Percentiles rank a stretch among this genome's conserved stretches.
Evolutionary conservation across 2,888 invertebrate genomes (phyloP).

Genomic region (Luperina testacea): DNA sequence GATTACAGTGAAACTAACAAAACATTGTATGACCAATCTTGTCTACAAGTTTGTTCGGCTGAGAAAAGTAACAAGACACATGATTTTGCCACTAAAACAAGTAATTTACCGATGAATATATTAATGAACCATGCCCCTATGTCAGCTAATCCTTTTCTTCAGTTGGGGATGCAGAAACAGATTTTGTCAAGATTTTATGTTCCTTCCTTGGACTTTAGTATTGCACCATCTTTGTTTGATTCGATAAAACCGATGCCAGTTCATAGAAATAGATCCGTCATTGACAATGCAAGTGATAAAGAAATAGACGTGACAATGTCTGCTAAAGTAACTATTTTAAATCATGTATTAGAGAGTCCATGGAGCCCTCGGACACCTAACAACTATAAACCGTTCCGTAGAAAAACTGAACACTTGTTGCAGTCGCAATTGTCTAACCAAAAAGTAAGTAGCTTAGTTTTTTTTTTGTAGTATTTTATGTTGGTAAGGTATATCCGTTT

Average conservation of each 20-base stretch:
- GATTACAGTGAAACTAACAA: slow-evolving; percentile 62
- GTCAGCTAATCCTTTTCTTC: slow-evolving; percentile 42
- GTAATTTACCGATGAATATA: slow-evolving; percentile 41
- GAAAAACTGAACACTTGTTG: slow-evolving; percentile 66
- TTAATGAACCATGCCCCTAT: slow-evolving; percentile 42
- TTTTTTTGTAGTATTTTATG: neutral
- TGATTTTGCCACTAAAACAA: slow-evolving; percentile 24
- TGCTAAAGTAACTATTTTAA: slow-evolving; percentile 80
- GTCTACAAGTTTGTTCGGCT: slow-evolving; percentile 45
- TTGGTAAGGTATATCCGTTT: neutral
- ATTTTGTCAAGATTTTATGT: slow-evolving; percentile 49
- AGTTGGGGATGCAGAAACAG: slow-evolving; percentile 54
- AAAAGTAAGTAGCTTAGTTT: slow-evolving; percentile 63
- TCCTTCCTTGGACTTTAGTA: slow-evolving; percentile 64
- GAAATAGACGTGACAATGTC: slow-evolving; percentile 30
- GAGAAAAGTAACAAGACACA: slow-evolving; percentile 39
- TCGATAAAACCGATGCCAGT: slow-evolving; percentile 33
- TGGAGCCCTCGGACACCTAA: slow-evolving; percentile 87
- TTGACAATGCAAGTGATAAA: slow-evolving; percentile 29
- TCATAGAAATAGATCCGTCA: slow-evolving; percentile 34
- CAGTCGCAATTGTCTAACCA: slow-evolving; percentile 31
- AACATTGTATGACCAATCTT: slow-evolving; percentile 47
- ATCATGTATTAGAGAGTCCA: slow-evolving; percentile 90
- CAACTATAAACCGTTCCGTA: slow-evolving; percentile 79
- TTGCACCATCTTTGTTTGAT: slow-evolving; percentile 54